Percentiles rank a stretch among this genome's conserved stretches.
Conservation (phyloP, 2,888 invertebrate genomes). For the Drosophila atroscutellata region DNA sequence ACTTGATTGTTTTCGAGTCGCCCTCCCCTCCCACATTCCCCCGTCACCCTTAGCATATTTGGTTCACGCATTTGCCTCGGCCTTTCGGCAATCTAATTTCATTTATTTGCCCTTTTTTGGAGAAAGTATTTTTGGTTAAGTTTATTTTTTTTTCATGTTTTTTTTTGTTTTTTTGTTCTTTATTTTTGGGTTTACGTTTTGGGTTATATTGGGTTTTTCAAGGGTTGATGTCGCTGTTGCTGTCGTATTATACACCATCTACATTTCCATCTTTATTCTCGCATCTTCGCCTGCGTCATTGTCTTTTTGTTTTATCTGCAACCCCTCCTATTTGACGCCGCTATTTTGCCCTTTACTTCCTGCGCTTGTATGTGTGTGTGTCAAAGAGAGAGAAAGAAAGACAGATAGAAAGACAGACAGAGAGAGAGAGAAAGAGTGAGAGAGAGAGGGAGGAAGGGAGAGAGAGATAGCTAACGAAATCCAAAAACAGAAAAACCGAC, state of each 20-base stretch:
- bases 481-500: conserved; percentile 10
- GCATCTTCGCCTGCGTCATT: conserved; percentile 27
- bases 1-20: too few species aligned
- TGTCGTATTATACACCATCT: conserved; percentile 3
- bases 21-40: too few species aligned
- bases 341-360: conserved; percentile 11
- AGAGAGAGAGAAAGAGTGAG: neutral
- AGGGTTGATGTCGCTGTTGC: conserved; percentile 36
- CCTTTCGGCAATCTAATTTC: conserved; percentile 55
- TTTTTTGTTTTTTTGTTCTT: neutral
- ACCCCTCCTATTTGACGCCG: conserved; percentile 18
- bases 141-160: conserved; percentile 9
- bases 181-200: conserved; percentile 16
- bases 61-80: conserved; percentile 8
- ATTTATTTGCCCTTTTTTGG: conserved; percentile 50
- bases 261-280: neutral
- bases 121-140: conserved; percentile 31
- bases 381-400: neutral
- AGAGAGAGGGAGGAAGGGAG: neutral
- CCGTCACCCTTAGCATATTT: conserved; percentile 18
- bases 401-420: neutral
- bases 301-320: conserved; percentile 21
- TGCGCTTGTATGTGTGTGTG: conserved; percentile 14
- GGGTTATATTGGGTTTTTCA: conserved; percentile 15
- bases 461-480: neutral